These are phyloP conservation scores for Zygaena filipendulae DNA, from an alignment of 2,888 invertebrate genomes.

Conservation along the genomic window DNA sequence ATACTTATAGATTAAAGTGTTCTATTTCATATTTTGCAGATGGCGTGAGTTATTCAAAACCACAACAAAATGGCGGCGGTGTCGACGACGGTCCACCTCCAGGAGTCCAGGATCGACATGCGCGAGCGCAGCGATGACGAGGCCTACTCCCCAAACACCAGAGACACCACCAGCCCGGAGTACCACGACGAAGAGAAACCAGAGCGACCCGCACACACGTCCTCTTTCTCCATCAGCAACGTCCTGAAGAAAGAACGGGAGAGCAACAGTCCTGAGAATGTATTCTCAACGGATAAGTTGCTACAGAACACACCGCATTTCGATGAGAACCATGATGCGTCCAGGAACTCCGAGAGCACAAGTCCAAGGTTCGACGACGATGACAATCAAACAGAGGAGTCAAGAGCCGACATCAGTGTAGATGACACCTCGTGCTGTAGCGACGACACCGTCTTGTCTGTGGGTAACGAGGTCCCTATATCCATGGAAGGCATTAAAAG, in stretches of 20 bases:
- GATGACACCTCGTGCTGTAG: conserved; percentile 75
- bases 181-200: conserved; percentile 48
- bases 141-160: conserved; percentile 48
- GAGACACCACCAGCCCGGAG: conserved; percentile 50
- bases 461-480: conserved; percentile 79
- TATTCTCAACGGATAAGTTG: conserved; percentile 58
- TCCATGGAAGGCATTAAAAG: conserved; percentile 38
- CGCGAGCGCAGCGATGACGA: conserved; percentile 56
- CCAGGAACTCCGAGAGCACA: conserved; percentile 37
- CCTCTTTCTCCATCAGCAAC: conserved; percentile 61
- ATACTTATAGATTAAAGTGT: too few relatives aligned
- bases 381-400: conserved; percentile 28
- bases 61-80: conserved; percentile 55
- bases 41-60: conserved; percentile 46
- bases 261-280: conserved; percentile 53
- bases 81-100: conserved; percentile 45
- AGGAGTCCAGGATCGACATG: conserved; percentile 47
- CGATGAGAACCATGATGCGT: conserved; percentile 32
- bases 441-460: conserved; percentile 84
- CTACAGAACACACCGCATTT: conserved; percentile 54
- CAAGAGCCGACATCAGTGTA: conserved; percentile 52
- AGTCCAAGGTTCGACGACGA: conserved; percentile 44
- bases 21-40: conserved; percentile 40
- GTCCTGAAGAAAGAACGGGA: conserved; percentile 60
- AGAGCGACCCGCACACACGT: conserved; percentile 37